phyloP scores from a whole-genome alignment of 2,113 vertebrate species.

The Pogonocichla stellata region DNA sequence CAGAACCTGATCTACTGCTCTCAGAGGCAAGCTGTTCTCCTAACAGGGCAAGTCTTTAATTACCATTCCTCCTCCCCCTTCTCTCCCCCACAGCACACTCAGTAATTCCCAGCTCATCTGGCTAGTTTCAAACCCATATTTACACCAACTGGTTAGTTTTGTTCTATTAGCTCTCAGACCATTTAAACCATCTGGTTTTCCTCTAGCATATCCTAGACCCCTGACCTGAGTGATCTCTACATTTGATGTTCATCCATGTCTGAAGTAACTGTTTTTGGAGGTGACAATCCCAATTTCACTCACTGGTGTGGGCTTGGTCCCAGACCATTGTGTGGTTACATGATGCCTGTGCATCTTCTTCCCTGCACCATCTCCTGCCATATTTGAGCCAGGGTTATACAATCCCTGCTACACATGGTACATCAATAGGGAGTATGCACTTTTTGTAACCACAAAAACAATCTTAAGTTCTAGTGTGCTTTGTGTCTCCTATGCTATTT shows the following conservation, averaged over 20 bases:
- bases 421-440: not conserved
- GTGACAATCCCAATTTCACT: constrained; percentile 46
- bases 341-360: not conserved
- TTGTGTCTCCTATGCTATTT: not conserved
- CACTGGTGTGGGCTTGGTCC: not conserved
- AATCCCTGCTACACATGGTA: not conserved
- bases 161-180: not conserved
- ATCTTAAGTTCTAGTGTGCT: not conserved
- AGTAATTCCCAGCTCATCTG: constrained; percentile 41
- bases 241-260: not conserved
- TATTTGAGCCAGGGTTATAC: not conserved
- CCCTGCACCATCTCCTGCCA: not conserved
- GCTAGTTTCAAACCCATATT: constrained; percentile 45
- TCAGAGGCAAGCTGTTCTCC: not conserved
- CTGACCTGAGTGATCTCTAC: constrained; percentile 7
- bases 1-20: not conserved
- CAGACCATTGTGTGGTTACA: not conserved
- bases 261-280: constrained; percentile 42
- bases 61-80: not conserved
- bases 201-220: constrained; percentile 18
- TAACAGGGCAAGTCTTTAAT: not conserved
- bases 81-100: not conserved
- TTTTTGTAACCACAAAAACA: not conserved
- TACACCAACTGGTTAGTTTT: constrained; percentile 37
- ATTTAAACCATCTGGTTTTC: constrained; percentile 54